These are phyloP conservation scores for Apteryx mantelli DNA, from an alignment of 2,113 vertebrate genomes.

Conservation along the genomic window DNA sequence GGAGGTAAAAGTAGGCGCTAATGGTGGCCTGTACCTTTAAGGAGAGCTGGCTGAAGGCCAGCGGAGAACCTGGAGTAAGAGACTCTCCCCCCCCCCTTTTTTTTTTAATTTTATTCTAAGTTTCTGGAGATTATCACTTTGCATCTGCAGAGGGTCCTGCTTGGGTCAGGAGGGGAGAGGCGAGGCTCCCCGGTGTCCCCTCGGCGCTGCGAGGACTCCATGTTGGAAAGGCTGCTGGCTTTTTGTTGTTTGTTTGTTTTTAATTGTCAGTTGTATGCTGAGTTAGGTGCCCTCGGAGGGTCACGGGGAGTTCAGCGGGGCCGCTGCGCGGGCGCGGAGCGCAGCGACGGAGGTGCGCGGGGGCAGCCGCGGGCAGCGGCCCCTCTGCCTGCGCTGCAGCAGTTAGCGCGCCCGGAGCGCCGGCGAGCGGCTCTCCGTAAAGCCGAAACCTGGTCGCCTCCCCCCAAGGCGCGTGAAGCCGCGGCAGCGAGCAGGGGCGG, in stretches of 20 bases:
- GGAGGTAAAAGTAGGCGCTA: slow-evolving; percentile 12
- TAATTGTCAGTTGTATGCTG: slow-evolving; percentile 80
- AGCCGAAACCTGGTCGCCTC: neutral
- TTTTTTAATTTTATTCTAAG: slow-evolving; percentile 49
- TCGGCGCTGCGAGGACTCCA: slow-evolving; percentile 66
- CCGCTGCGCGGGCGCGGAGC: neutral
- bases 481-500: neutral
- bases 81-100: neutral
- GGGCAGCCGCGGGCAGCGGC: neutral
- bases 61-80: slow-evolving; percentile 49
- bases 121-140: slow-evolving; percentile 69
- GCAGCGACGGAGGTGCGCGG: neutral
- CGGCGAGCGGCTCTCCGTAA: neutral
- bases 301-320: slow-evolving; percentile 79
- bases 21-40: slow-evolving; percentile 78
- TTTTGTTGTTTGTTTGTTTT: slow-evolving; percentile 80
- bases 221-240: slow-evolving; percentile 65
- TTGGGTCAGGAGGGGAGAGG: slow-evolving; percentile 19
- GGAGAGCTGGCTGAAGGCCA: slow-evolving; percentile 74
- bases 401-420: neutral
- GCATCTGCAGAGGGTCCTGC: slow-evolving; percentile 56
- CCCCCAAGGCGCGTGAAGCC: neutral
- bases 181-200: slow-evolving; percentile 24
- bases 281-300: slow-evolving; percentile 74
- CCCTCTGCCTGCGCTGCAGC: neutral